Base-by-base conservation (phyloP, 2,797 vertebrate genomes). In the Chanos chanos region DNA sequence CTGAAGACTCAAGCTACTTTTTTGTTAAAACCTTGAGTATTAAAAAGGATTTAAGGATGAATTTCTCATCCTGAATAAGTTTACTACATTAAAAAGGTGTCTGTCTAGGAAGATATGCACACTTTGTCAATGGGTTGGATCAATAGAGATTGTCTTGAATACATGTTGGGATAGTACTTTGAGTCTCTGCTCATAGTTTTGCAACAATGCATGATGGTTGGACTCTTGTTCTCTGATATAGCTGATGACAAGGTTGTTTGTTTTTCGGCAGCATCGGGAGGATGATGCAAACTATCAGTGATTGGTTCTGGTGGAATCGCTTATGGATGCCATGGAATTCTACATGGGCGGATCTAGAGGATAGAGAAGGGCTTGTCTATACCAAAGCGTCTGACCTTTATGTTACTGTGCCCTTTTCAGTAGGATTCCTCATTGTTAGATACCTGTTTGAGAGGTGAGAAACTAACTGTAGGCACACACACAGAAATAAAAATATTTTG, bases 291-390 rank as follows among this genome's bases (percentile, higher is more conserved):
- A 73, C 52, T 0, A 76, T 90, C 69, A 71, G 85, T 18, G 85
- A 93, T 64, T 95, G 93, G 91, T 95, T 97, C 84, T 98, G 95
- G 96, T 92, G 89, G 91, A 92, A 98, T 81, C 85, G 86, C 43
- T 83, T 95, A n/a, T 98, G 95, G 95, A 87, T 98, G 61, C 96
- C 96, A 2, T 78, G 77, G n/a, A 92, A 92, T 15, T 81, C 91
- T 55, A 92, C 93, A 0, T 98, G 96, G 96, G 76, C 82, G 1
- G 87, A 97, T 79, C 88, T 96, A 19, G 90, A 92, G 41, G 94
- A 97, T 79, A 84, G 71, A 0, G 89, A 96, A 0, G 93, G 85
- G 0, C 77, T 89, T 0, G 77, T 93, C 54, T 95, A 92, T n/a
- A 93, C 91, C 54, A 95, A 90, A 65, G 85, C 87, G 2, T 92